phyloP scores from a whole-genome alignment of 2,888 invertebrate species.

The Clistopyga incitator region DNA sequence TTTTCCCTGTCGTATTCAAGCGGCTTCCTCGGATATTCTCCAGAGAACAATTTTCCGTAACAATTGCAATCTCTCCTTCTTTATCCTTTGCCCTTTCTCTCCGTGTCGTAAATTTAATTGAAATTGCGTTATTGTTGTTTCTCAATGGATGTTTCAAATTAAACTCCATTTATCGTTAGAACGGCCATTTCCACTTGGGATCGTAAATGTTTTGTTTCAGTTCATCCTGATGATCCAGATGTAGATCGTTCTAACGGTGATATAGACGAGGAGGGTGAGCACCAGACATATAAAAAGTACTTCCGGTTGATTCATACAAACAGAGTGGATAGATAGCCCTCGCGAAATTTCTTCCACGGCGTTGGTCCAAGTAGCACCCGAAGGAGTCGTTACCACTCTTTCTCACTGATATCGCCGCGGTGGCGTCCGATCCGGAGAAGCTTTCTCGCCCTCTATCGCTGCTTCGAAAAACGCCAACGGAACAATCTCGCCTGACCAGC shows the following conservation, averaged over 20 bases:
- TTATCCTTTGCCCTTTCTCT: not conserved
- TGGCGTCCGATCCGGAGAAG: slow-evolving; percentile 29
- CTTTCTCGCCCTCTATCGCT: slow-evolving; percentile 33
- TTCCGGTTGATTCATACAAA: slow-evolving; percentile 62
- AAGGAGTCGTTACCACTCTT: slow-evolving; percentile 53
- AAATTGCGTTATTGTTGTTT: not conserved
- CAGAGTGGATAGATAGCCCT: not conserved
- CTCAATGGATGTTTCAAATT: not conserved
- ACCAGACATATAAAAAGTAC: slow-evolving; percentile 57
- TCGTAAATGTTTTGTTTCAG: slow-evolving; percentile 42
- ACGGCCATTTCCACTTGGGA: not conserved
- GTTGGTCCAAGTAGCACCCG: slow-evolving; percentile 36
- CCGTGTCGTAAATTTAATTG: slow-evolving; percentile 8
- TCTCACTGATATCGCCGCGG: slow-evolving; percentile 15
- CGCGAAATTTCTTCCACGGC: slow-evolving; percentile 24
- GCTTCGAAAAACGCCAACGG: slow-evolving; percentile 11
- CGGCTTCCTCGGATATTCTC: slow-evolving; percentile 13
- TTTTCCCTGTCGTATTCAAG: slow-evolving; percentile 23
- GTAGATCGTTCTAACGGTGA: slow-evolving; percentile 57
- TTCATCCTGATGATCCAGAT: slow-evolving; percentile 55
- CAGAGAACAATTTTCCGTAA: slow-evolving; percentile 25
- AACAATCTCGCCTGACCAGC: slow-evolving; percentile 45
- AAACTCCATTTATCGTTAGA: not conserved
- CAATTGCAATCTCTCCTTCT: slow-evolving; percentile 9
- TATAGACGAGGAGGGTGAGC: slow-evolving; percentile 58